Base-by-base conservation (phyloP, 2,888 invertebrate species). In the Slavum lentiscoides region DNA sequence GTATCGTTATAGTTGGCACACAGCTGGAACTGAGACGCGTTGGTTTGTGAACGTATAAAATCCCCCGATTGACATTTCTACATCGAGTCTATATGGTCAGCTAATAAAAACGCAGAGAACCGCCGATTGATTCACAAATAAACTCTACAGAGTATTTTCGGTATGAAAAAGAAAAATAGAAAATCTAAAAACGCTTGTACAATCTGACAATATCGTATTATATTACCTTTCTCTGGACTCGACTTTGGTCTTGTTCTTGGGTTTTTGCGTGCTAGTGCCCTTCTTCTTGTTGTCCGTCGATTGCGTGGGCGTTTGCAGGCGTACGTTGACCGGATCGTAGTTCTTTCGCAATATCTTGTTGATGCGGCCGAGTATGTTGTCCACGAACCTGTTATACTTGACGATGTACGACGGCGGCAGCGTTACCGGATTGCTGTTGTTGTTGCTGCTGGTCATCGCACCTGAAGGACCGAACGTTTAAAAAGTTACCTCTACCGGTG, bases 381-480 rank as follows among this genome's bases (percentile, higher is more conserved):
- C 95, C 81, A 94, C 92, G 86, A 94, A 94, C 84, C 92, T 90
- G 87, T 95, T 95, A 88, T 94, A 94, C 85, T 94, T 94, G 74
- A 92, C 90, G 55, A 93, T 91, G 88, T 93, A 92, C 82, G 91
- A 89, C 15, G 92, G 91, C 59, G 94, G 91, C 83, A 93, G 87
- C 37, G 83, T 81, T n/a, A 84, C 84, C 8, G 84, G 83, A 53
- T 83, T 83, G 62, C 21, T 72, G 69, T 53, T 30, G 30, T 30
- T 37, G 55, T 83, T 83, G 66, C n/a, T 13, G 49, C 1, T 68
- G 55, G 21, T 11, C 84, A 90, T 85, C 21, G 88, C 87, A 84
- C 90, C 90, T 90, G 87, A 49, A 37, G 17, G 15, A 73, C 19
- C 15, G 15, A 49, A 62, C 70, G 21, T 21, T 1, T 3, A 49